Evolutionary conservation across 92 coral and sea anemone species (phyloP), one percentile per base, ranked within the genome.

Genomic region (Micromussa lordhowensis): DNA sequence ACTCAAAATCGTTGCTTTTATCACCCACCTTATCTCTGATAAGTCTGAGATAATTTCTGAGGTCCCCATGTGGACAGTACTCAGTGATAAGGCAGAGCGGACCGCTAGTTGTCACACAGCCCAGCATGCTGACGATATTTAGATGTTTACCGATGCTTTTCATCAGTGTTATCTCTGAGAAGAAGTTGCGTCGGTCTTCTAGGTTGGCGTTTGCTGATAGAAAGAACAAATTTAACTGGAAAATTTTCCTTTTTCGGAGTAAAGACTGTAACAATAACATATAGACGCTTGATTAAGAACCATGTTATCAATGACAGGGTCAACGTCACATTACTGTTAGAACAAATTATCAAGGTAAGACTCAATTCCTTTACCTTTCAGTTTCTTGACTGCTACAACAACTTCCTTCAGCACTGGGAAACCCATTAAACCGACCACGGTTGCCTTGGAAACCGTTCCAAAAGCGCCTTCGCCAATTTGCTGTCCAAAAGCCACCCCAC

Each of bases 21-120:
- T 24, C 30, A 44, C 86, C 71, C 72, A 95, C 98, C 96, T 94
- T 94, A 80, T 95, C 98, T 66, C 98, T 72, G 11, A 95, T 87
- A 38, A 87, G 82, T 53, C 94, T 89, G 40, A 95, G 93, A 71
- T 95, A 95, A 80, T 91, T 87, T 63, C 96, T 88, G 12, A 95
- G 95, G 92, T 95, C 95, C 14, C 98, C 98, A 88, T 94, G 90
- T 30, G 96, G 95, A 88, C 98, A 95, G 87, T 87, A 95, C 82
- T 95, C 98, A 2, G 94, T 95, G 71, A 95, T 85, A 21, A 95
- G 96, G 77, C 98, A 95, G 79, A 95, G 86, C 31, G 94, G 96
- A 13, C 95, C 96, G 57, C 94, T 92, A 38, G 79, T 87, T 0
- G 96, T 87, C 70, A 95, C 98, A 80, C 95, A 95, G 15, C 96